Evolutionary conservation across 1,140 invertebrate species (phyloP), one percentile per base, ranked within the genome.

Genomic region (Papilio helenus): DNA sequence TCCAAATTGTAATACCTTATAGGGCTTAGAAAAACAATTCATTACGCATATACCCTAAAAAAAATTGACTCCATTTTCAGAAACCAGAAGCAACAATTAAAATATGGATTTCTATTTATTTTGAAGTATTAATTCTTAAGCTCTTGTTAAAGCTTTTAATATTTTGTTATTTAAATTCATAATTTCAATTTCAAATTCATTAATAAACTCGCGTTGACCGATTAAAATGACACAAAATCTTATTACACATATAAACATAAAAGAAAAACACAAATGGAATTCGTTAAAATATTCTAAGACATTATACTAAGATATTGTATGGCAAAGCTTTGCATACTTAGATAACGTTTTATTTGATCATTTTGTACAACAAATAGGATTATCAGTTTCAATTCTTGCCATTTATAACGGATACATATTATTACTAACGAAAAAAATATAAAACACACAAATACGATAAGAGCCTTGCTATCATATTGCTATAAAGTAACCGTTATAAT

Each of bases 361-460:
- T 76, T 76, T 76, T 55, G 26, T 76, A 51, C 20, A 76, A 76
- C 73, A 76, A 76, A 76, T 76, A 76, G 44, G 2, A 51, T 76
- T 76, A 76, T 76, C 73, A 76, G 46, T 76, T 49, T 76, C 73
- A 76, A 23, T 76, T 49, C 23, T 55, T 76, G 72, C 72, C 18
- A 51, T 76, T 29, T 76, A 23, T 51, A 76, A 55, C 58, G 23
- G 49, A 58, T 26, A 46, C 72, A 44, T 44, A 76, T 51, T 4
- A 51, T 39, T 26, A 74, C 23, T 46, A 55, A 26, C 18, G n/a
- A 51, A 55, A 29, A 58, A 77, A 65, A 65, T 58, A 42, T 29
- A 44, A 77, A 10, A 44, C 5, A 29, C 3, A 34, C 42, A 14
- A 49, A 61, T 42, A n/a, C 42, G 42, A 42, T 65, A 42, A 77